phyloP scores from a whole-genome alignment of 2,797 vertebrate species.

The Enteromius thamalakanensis region DNA sequence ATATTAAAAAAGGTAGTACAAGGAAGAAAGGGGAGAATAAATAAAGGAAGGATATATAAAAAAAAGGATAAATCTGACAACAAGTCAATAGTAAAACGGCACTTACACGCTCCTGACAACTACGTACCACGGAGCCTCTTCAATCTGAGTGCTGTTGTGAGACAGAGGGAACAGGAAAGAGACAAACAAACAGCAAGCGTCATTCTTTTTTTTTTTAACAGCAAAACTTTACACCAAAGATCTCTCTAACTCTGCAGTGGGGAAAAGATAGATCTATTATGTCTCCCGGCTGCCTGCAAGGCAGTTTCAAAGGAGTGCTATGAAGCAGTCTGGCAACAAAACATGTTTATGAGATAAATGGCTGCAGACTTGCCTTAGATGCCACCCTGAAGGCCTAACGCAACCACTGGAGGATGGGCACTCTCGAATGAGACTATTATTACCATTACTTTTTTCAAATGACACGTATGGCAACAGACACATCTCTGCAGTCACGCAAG shows the following conservation, averaged over 20 bases:
- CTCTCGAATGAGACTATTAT: slow-evolving; percentile 46
- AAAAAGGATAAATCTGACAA: slow-evolving; percentile 5
- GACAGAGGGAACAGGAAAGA: slow-evolving; percentile 39
- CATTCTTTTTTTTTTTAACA: slow-evolving; percentile 63
- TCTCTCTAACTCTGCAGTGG: slow-evolving; percentile 69
- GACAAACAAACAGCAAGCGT: slow-evolving; percentile 47
- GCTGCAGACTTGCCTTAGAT: slow-evolving; percentile 75
- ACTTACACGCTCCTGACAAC: slow-evolving; percentile 50
- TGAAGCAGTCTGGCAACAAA: slow-evolving; percentile 48
- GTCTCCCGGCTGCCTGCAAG: slow-evolving; percentile 66
- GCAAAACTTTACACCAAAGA: slow-evolving; percentile 70
- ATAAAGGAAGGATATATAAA: not conserved
- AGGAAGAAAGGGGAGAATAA: not conserved
- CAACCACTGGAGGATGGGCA: slow-evolving; percentile 62
- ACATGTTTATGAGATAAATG: slow-evolving; percentile 77
- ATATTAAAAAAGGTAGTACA: not conserved
- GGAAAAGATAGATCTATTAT: slow-evolving; percentile 55
- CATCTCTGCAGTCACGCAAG: slow-evolving; percentile 35
- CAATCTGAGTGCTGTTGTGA: slow-evolving; percentile 50
- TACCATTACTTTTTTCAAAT: slow-evolving; percentile 49
- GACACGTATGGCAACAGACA: slow-evolving; percentile 43
- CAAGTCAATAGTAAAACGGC: slow-evolving; percentile 26
- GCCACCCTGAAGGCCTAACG: slow-evolving; percentile 72
- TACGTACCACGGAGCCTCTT: slow-evolving; percentile 61
- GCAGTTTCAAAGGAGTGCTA: slow-evolving; percentile 70